These are phyloP conservation scores for Thaumatotibia leucotreta DNA, from an alignment of 1,140 invertebrate species.

Conservation along the genomic window DNA sequence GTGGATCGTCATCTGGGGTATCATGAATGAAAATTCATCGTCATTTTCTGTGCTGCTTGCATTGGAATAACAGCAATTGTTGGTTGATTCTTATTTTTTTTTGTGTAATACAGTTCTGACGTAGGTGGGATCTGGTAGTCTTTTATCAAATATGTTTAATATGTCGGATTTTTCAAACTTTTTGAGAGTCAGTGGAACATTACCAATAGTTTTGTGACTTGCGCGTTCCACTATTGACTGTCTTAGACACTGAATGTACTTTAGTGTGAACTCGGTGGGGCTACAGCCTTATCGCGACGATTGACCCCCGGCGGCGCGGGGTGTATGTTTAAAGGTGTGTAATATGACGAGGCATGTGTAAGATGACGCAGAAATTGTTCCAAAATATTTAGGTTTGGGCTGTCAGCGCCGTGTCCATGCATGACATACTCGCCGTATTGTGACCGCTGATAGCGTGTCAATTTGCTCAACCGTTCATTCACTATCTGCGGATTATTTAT, in stretches of 20 bases:
- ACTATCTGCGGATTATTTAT: constrained; percentile 1
- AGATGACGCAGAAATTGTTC: not conserved
- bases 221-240: not conserved
- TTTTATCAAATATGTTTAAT: too few relatives aligned
- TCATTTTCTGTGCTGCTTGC: too few relatives aligned
- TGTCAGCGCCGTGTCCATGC: not conserved
- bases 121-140: too few relatives aligned
- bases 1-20: too few relatives aligned
- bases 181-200: too few relatives aligned
- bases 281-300: not conserved
- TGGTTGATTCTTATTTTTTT: too few relatives aligned
- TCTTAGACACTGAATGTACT: not conserved
- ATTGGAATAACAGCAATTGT: too few relatives aligned
- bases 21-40: too few relatives aligned
- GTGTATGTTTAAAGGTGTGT: not conserved
- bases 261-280: not conserved
- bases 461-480: not conserved
- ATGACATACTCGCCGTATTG: not conserved
- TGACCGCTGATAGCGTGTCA: not conserved
- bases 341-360: not conserved
- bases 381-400: not conserved
- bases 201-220: too few relatives aligned
- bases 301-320: not conserved
- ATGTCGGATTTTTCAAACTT: too few relatives aligned
- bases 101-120: too few relatives aligned